phyloP scores from a whole-genome alignment of 2,113 vertebrate species.

The Hippocampus barbouri region DNA sequence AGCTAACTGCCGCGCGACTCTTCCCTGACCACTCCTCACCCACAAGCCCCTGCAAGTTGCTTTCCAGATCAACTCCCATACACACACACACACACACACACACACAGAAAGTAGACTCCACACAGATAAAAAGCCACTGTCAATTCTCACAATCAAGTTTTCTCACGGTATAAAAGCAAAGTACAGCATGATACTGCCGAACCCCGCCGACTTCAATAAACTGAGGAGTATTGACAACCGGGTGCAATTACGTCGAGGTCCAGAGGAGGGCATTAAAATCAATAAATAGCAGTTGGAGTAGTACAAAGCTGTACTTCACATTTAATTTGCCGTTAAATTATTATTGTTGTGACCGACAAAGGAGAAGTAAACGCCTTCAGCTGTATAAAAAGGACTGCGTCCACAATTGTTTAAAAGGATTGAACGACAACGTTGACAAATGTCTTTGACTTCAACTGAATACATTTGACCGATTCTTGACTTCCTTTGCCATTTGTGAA shows the following conservation, averaged over 20 bases:
- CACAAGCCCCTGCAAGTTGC: conserved; percentile 26
- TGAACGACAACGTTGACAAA: not conserved
- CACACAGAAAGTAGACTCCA: not conserved
- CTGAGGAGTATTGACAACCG: not conserved
- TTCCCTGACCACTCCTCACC: conserved; percentile 21
- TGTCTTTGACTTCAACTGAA: not conserved
- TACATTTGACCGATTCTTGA: not conserved
- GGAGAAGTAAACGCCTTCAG: not conserved
- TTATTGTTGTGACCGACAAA: not conserved
- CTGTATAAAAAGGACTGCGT: not conserved
- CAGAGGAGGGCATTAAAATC: conserved; percentile 46
- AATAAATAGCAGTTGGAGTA: not conserved
- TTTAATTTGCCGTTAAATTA: conserved; percentile 4
- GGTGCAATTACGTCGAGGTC: conserved; percentile 26
- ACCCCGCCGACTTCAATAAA: no score
- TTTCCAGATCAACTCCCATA: not conserved
- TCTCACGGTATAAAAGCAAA: no score
- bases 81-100: no score
- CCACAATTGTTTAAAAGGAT: not conserved
- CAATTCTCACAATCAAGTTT: no score
- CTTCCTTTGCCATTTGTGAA: not conserved
- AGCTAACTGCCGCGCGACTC: conserved; percentile 52
- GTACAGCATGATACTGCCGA: no score
- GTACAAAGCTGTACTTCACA: not conserved
- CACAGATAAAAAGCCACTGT: not conserved